Evolutionary conservation across 2,113 vertebrate species (phyloP).

Genomic region (Drymodes brunneopygia): DNA sequence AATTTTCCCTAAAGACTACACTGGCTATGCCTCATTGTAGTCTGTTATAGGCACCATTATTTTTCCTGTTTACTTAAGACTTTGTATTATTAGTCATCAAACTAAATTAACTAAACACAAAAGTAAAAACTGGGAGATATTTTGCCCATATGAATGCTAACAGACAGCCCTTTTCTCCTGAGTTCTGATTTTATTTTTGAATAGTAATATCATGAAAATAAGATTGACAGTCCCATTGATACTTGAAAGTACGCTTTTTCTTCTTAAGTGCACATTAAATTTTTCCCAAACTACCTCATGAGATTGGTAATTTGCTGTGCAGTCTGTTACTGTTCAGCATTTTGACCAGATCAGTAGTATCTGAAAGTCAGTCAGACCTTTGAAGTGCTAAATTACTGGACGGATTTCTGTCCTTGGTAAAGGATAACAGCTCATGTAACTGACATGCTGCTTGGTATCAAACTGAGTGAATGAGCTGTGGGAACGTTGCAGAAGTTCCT

Average conservation of each 20-base stretch:
- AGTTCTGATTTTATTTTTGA: background rate
- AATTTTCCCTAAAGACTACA: background rate
- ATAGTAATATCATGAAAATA: background rate
- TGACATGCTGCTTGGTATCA: background rate
- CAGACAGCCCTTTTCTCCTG: background rate
- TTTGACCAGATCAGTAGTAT: background rate
- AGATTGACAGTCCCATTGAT: background rate
- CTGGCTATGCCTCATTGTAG: background rate
- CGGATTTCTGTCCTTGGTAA: background rate
- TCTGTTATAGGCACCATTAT: background rate
- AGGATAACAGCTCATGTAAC: background rate
- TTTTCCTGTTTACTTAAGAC: background rate
- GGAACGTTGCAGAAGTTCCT: background rate
- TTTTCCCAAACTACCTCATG: background rate
- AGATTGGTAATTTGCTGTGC: background rate
- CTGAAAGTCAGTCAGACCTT: background rate
- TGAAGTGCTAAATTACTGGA: background rate
- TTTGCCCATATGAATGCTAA: background rate
- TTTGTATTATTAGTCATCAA: background rate
- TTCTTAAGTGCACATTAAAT: background rate
- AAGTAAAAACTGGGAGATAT: background rate
- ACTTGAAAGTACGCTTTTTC: background rate
- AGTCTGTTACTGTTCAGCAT: background rate
- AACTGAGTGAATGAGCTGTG: background rate
- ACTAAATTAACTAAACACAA: background rate